These are phyloP conservation scores for Loris lydekkerianus DNA, from an alignment of 2,797 vertebrate species.

Conservation along the genomic window DNA sequence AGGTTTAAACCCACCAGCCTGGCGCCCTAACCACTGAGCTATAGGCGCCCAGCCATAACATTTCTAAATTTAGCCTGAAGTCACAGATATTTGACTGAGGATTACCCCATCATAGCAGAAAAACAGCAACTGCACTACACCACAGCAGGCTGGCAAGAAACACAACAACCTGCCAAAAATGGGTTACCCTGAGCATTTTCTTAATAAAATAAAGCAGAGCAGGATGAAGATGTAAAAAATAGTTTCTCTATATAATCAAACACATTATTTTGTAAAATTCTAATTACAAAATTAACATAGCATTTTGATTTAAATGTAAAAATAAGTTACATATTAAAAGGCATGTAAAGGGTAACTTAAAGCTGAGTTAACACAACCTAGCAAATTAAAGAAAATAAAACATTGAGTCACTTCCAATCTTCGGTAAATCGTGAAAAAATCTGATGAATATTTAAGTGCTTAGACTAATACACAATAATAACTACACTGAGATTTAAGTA, in stretches of 20 bases:
- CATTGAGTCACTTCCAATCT: not conserved
- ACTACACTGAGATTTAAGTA: not conserved
- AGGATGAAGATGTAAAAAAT: not conserved
- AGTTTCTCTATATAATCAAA: no score
- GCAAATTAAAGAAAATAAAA: not conserved
- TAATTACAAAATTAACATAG: not conserved
- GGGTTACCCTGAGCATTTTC: not conserved
- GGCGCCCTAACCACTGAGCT: no score
- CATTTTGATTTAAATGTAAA: not conserved
- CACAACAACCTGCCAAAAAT: accelerated
- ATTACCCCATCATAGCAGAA: not conserved
- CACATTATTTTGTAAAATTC: not conserved
- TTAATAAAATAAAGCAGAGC: not conserved
- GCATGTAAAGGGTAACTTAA: not conserved
- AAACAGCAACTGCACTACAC: not conserved
- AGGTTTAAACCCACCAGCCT: no score
- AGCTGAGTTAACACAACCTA: not conserved
- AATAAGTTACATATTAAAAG: not conserved
- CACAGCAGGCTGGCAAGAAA: accelerated
- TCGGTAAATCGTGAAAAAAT: not conserved
- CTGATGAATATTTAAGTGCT: not conserved
- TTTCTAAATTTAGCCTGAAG: not conserved
- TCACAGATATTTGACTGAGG: accelerated
- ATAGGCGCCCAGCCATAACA: no score
- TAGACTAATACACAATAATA: not conserved